phyloP scores from a whole-genome alignment of 2,888 invertebrate genomes.

The Eumacrocentrus americanus region DNA sequence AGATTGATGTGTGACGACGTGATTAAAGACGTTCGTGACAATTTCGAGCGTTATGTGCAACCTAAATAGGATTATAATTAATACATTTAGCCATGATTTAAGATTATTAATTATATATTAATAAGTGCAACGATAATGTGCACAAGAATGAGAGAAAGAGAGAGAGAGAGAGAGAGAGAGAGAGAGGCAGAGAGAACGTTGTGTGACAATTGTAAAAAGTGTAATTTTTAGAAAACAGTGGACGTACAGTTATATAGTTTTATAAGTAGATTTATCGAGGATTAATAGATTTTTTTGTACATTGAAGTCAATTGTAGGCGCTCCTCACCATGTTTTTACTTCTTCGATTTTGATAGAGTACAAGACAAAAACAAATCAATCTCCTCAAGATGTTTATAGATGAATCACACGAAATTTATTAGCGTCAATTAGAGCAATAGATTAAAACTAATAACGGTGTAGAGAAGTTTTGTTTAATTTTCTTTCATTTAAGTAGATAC shows the following conservation, averaged over 20 bases:
- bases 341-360: slow-evolving; percentile 5
- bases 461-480: background rate
- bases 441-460: too few species aligned
- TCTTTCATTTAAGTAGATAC: background rate
- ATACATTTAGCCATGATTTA: background rate
- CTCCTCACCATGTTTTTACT: background rate
- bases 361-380: background rate
- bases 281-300: slow-evolving; percentile 24
- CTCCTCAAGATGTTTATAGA: too few species aligned
- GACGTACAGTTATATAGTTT: slow-evolving; percentile 25
- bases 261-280: slow-evolving; percentile 22
- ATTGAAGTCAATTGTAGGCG: slow-evolving; percentile 16
- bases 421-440: too few species aligned
- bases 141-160: background rate
- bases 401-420: too few species aligned
- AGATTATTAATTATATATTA: background rate
- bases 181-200: background rate
- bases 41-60: slow-evolving; percentile 19
- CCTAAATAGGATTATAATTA: background rate
- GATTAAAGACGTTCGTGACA: slow-evolving; percentile 37
- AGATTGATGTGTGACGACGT: slow-evolving; percentile 60
- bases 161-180: background rate
- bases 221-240: slow-evolving; percentile 19
- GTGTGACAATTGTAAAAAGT: slow-evolving; percentile 26
- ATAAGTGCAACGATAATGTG: background rate